Evolutionary conservation across 2,113 vertebrate genomes (phyloP), one percentile per base, ranked within the genome.

Genomic region (Heterotis niloticus): DNA sequence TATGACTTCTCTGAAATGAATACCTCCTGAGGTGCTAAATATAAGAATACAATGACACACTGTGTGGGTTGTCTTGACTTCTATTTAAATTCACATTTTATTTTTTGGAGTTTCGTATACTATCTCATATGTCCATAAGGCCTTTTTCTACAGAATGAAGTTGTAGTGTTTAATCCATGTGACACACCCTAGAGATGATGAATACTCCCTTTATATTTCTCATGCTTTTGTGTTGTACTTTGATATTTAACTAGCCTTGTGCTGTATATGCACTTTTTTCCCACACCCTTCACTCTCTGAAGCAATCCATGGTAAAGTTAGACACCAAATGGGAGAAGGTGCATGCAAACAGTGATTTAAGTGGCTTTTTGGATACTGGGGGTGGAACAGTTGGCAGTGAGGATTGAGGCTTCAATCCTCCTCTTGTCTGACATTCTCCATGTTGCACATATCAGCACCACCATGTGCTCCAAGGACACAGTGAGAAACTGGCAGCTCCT

Each of bases 71-170:
- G 20, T 72, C 51, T 52, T 72, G 52, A 9, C 51, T 12, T 34
- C 5, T 23, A 72, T 72, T 72, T 72, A 72, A 29, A 72, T 52
- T 72, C 34, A 51, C 69, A 72, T 54, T 72, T 72, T 72, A 72
- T 51, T 72, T 51, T 72, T 51, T 72, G 34, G 69, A 72, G 18
- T 72, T 34, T 23, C 52, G 69, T 72, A 72, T 72, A 54, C 3
- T 54, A 74, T 57, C 54, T 13, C 23, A 62, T 62, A 14, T 20
- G 20, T 28, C 71, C 71, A 59, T 74, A 74, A 72, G 51, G 69
- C 5, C 34, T 54, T 52, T 3, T 23, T 20, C 69, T 54, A n/a
- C 52, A 20, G 54, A 72, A 72, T 23, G 23, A 16, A 70, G 69
- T 54, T n/a, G 23, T 72, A 51, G 23, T 34, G 44, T 54, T 72